A percentile compares a stretch with the other conserved stretches of the same genome.
phyloP scores from a whole-genome alignment of 2,888 invertebrate genomes.

The Macrostomum cliftonense region DNA sequence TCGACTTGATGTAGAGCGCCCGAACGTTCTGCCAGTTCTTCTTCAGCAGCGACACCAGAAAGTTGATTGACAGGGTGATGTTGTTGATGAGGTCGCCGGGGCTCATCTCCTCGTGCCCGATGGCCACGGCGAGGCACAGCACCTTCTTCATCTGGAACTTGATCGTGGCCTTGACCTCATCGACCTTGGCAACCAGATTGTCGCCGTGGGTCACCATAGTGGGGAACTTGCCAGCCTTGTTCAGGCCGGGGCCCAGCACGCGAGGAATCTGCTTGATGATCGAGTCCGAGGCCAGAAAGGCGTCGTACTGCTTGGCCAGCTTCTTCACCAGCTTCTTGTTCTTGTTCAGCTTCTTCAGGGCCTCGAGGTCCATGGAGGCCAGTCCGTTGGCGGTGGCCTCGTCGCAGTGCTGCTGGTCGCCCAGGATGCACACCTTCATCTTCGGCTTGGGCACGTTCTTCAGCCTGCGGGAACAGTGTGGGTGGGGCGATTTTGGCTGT shows the following conservation, averaged over 20 bases:
- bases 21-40: constrained; percentile 99
- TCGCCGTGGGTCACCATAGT: constrained; percentile 89
- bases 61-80: constrained; percentile 87
- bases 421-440: constrained; percentile 93
- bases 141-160: constrained; percentile 99
- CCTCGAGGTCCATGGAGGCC: constrained; percentile 94
- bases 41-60: constrained; percentile 92
- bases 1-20: constrained; percentile 89
- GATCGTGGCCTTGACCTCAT: constrained; percentile 95
- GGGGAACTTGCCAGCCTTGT: constrained; percentile 99
- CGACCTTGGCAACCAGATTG: constrained; percentile 80
- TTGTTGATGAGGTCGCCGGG: constrained; percentile 89
- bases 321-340: constrained; percentile 99
- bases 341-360: constrained; percentile 93
- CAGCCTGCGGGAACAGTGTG: constrained; percentile 46
- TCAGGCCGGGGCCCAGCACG: constrained; percentile 70
- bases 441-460: constrained; percentile 93
- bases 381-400: constrained; percentile 76
- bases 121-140: constrained; percentile 86
- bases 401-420: constrained; percentile 98
- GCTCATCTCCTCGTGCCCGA: constrained; percentile 88
- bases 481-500: no score
- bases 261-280: constrained; percentile 92
- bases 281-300: constrained; percentile 93
- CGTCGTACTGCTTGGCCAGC: constrained; percentile 73